Evolutionary conservation across 2,888 invertebrate species (phyloP), one percentile per base, ranked within the genome.

Genomic region (Conistra vaccinii): DNA sequence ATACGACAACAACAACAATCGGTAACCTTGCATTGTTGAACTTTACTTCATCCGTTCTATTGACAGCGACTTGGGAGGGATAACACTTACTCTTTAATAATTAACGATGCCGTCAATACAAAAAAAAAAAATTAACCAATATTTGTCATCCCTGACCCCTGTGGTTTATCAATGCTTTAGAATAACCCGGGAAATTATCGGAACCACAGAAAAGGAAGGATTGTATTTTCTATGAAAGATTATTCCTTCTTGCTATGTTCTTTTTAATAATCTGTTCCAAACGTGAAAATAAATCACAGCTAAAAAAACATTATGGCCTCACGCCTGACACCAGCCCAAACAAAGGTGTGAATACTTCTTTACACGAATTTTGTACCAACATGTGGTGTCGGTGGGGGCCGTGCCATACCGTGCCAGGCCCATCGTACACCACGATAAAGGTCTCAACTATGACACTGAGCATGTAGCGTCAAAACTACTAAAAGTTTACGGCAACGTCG

Each of bases 371-470:
- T 90, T 89, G 89, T 89, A 90, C 86, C 90, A 92, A 94, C 89
- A 93, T 95, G 94, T 95, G 94, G 93, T 94, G 93, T 93, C 89
- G 91, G 91, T 87, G 92, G 91, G 91, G 92, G 93, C 85, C 94
- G 96, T 96, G 94, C 95, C 96, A 92, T 93, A 95, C 95, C 92
- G 96, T 96, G 93, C 95, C 96, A 93, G 95, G 87, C 90, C 91
- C 91, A 90, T 92, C 91, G 91, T 90, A 89, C 90, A 87, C 92
- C 91, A 89, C 93, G 91, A 91, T 92, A 93, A 93, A 93, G 93
- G 93, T 92, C 92, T 92, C 91, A 94, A 93, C 94, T 94, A 93
- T 95, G 93, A 95, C 95, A 95, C 95, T 92, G 89, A 90, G 90
- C 92, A 90, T 90, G 92, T 92, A 93, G 95, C 95, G 94, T 93